Evolutionary conservation across 2,797 vertebrate species (phyloP), one percentile per base, ranked within the genome.

Genomic region (Megaceryle alcyon): DNA sequence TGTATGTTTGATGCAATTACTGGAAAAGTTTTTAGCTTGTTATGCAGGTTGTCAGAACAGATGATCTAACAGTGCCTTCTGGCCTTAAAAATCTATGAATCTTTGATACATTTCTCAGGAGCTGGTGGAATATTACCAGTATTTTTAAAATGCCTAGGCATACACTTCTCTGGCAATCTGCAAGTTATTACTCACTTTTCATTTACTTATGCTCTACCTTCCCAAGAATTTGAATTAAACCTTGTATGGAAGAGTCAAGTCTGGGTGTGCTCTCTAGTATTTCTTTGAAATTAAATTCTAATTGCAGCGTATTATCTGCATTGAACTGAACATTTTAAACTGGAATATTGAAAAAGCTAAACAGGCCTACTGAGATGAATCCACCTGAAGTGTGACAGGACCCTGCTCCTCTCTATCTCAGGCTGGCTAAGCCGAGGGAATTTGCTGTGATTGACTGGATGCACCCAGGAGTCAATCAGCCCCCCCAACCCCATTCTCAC

Each of bases 51-150:
- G 95, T 95, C 96, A 96, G 86, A 90, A 88, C 8, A 92, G 60
- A 95, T 92, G 95, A 96, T 96, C 94, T 96, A 94, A 90, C 75
- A 85, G 78, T 89, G 88, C 94, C 95, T 95, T 89, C 90, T 78
- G 90, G 96, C 78, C 93, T 87, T 93, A 96, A 93, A 93, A 95
- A 83, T 56, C 83, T 87, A 87, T 59, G 61, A 65, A 92, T 75
- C 90, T 93, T 95, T 95, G 92, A 95, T 94, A 89, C 68, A 93
- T 93, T 89, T 75, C 93, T 89, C 83, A 66, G 82, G 84, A 95
- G 75, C 83, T 63, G 68, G 75, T 82, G 25, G 91, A 94, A 84
- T 90, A 95, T 87, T 92, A 89, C 69, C 29, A 59, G 72, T 69
- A 78, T 78, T 91, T 94, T 71, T 87, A 82, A 97, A 96, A 92